Conservation (phyloP, 2,797 vertebrate species). For the Bradypodion pumilum region DNA sequence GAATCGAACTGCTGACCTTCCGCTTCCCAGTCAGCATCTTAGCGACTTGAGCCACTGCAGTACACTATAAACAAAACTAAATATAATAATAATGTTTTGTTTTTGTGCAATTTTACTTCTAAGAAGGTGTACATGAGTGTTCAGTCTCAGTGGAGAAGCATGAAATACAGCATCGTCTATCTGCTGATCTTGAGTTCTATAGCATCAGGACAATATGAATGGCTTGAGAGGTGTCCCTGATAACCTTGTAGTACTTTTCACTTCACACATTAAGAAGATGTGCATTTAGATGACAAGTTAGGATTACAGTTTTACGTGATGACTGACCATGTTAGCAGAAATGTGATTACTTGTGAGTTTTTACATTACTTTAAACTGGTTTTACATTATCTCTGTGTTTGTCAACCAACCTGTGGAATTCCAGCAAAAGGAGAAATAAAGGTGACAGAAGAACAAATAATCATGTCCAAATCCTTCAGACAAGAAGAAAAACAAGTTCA, state of each 20-base stretch:
- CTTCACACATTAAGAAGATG: neutral
- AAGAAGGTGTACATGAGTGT: neutral
- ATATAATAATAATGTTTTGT: no score
- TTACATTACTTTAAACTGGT: neutral
- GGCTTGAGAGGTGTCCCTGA: neutral
- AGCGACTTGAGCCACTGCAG: no score
- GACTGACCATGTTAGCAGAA: neutral
- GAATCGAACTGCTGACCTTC: no score
- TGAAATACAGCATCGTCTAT: neutral
- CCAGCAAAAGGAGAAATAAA: neutral
- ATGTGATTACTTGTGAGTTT: no score
- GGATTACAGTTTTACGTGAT: neutral
- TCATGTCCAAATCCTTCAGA: neutral
- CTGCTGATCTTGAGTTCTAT: neutral
- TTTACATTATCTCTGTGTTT: neutral
- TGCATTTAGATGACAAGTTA: neutral
- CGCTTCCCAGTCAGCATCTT: no score
- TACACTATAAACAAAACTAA: no score
- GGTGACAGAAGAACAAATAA: neutral
- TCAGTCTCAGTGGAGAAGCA: neutral
- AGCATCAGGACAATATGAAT: neutral
- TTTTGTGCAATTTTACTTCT: neutral
- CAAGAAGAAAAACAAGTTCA: neutral
- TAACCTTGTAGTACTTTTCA: neutral
- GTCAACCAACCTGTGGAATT: slow-evolving; percentile 1